Percentiles rank a stretch among this genome's conserved stretches.
phyloP scores from a whole-genome alignment of 2,113 vertebrate species.

The Mesoclemmys tuberculata region DNA sequence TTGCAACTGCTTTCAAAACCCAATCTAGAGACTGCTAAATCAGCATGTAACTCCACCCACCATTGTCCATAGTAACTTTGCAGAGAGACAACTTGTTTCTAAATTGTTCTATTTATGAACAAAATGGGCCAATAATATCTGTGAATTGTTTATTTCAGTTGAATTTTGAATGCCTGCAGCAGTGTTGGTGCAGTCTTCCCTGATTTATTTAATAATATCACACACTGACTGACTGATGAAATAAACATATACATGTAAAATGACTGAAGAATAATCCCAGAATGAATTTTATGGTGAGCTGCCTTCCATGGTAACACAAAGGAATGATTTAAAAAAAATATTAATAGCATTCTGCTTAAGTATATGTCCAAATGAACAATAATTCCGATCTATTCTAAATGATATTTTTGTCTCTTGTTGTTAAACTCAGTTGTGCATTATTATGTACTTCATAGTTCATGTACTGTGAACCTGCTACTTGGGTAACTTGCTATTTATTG shows the following conservation, averaged over 20 bases:
- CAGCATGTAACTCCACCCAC: neutral
- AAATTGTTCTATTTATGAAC: neutral
- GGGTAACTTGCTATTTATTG: neutral
- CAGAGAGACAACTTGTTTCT: neutral
- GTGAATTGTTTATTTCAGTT: constrained; percentile 43
- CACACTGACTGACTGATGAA: constrained; percentile 21
- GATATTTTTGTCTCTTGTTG: neutral
- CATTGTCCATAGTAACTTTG: neutral
- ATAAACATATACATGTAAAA: constrained; percentile 32
- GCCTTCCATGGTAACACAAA: neutral
- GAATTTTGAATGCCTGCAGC: constrained; percentile 31
- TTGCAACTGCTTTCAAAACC: neutral
- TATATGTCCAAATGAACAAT: neutral
- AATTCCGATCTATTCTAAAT: neutral
- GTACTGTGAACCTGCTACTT: fast-evolving
- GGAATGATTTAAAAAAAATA: neutral
- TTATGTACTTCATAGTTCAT: neutral
- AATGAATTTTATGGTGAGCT: constrained; percentile 40
- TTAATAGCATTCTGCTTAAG: neutral
- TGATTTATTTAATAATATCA: constrained; percentile 52
- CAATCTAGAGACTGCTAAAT: neutral
- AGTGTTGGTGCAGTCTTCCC: constrained; percentile 15
- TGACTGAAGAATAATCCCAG: constrained; percentile 12
- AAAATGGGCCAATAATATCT: constrained; percentile 1
- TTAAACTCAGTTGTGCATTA: neutral